phyloP scores from a whole-genome alignment of 2,888 invertebrate genomes.

The Choreutis nemorana region DNA sequence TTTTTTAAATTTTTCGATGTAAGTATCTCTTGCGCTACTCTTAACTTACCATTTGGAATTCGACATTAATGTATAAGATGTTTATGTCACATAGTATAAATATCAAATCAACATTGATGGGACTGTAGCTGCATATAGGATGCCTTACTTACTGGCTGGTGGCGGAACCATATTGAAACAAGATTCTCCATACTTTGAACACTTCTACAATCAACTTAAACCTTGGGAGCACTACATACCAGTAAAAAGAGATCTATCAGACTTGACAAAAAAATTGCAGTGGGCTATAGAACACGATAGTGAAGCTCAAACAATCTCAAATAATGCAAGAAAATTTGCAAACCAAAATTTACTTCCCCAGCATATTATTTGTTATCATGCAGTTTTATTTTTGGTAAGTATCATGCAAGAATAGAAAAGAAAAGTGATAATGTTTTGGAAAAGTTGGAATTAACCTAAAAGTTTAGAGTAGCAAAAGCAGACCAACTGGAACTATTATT shows the following conservation, averaged over 20 bases:
- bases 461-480: too few species aligned
- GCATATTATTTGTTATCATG: constrained; percentile 89
- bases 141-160: constrained; percentile 90
- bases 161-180: constrained; percentile 91
- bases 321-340: constrained; percentile 74
- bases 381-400: constrained; percentile 53
- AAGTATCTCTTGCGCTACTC: too few species aligned
- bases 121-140: constrained; percentile 94
- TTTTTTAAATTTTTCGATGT: constrained; percentile 96
- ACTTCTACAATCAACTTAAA: constrained; percentile 82
- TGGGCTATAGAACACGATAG: constrained; percentile 81
- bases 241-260: constrained; percentile 78
- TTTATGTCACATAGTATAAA: constrained; percentile 94
- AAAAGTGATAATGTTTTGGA: too few species aligned
- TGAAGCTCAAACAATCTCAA: constrained; percentile 71
- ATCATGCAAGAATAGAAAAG: too few species aligned
- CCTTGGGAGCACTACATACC: constrained; percentile 87
- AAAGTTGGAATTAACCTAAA: too few species aligned
- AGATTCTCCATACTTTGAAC: constrained; percentile 93
- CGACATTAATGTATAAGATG: too few species aligned
- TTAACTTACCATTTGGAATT: too few species aligned
- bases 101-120: constrained; percentile 96
- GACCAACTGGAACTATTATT: too few species aligned
- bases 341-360: constrained; percentile 81
- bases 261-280: constrained; percentile 78